phyloP scores from a whole-genome alignment of 2,797 vertebrate species.

The Triplophysa bombifrons region DNA sequence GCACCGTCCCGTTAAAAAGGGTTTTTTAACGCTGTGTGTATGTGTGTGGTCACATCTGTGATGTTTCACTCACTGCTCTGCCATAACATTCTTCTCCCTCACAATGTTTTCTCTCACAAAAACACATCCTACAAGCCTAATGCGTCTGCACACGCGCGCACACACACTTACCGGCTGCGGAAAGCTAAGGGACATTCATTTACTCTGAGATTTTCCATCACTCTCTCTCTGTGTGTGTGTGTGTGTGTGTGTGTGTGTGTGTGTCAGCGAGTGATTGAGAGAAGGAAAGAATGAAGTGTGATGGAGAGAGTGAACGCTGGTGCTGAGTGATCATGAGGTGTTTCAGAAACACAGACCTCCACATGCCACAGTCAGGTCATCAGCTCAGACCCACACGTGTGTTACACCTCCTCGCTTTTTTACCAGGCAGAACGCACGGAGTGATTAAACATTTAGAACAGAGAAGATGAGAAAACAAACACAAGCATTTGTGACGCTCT shows the following conservation, averaged over 20 bases:
- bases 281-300: constrained; percentile 55
- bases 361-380: constrained; percentile 44
- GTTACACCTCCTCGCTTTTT: not conserved
- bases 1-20: not conserved
- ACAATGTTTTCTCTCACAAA: constrained; percentile 61
- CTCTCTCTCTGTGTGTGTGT: not conserved
- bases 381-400: constrained; percentile 5
- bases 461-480: constrained; percentile 18
- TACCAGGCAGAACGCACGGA: not conserved
- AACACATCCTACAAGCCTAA: constrained; percentile 18
- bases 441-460: not conserved
- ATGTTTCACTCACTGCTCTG: constrained; percentile 72
- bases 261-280: constrained; percentile 29
- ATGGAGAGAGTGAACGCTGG: constrained; percentile 38
- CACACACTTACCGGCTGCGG: constrained; percentile 34
- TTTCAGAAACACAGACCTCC: constrained; percentile 46
- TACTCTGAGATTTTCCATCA: not conserved
- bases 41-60: constrained; percentile 64
- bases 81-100: constrained; percentile 71
- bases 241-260: not conserved
- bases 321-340: constrained; percentile 53
- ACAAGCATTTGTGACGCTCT: not conserved
- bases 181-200: constrained; percentile 26
- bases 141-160: not conserved
- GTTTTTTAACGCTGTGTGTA: constrained; percentile 2